A percentile compares a stretch with the other conserved stretches of the same genome.
Conservation (phyloP, 2,797 vertebrate species). For the Phyllotis vaccarum region DNA sequence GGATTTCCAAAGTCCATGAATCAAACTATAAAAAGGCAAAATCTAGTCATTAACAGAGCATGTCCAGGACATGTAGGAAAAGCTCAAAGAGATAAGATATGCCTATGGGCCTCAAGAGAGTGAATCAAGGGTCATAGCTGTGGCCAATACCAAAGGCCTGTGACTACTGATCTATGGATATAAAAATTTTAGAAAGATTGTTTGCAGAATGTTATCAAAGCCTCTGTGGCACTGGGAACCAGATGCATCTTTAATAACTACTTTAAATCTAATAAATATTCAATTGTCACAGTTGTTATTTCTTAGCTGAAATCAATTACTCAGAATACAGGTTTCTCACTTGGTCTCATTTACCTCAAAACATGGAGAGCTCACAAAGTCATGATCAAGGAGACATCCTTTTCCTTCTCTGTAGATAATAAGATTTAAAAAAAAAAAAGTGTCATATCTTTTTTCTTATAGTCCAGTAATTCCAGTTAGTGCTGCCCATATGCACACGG, state of each 20-base stretch:
- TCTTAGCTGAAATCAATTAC: constrained; percentile 61
- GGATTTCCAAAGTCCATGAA: constrained; percentile 4
- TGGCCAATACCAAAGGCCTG: constrained; percentile 14
- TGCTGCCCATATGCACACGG: not conserved
- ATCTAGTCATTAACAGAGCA: not conserved
- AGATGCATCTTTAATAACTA: constrained; percentile 69
- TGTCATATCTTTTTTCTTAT: not conserved
- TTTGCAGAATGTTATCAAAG: constrained; percentile 40
- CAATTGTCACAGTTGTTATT: constrained; percentile 7
- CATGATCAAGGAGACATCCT: constrained; percentile 23
- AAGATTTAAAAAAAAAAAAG: not conserved
- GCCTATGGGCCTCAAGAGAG: not conserved
- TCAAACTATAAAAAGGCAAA: constrained; percentile 24
- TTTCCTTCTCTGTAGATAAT: not conserved
- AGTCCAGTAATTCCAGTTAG: not conserved
- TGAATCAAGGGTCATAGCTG: not conserved
- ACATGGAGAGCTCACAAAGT: not conserved
- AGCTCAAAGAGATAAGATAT: not conserved
- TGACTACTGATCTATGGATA: not conserved
- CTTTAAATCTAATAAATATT: constrained; percentile 78
- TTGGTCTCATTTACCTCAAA: constrained; percentile 38
- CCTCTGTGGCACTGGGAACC: constrained; percentile 39
- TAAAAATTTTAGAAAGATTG: constrained; percentile 50
- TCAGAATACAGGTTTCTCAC: not conserved
- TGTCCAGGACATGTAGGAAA: not conserved